Evolutionary conservation across 2,113 vertebrate genomes (phyloP).

Genomic region (Centrocercus urophasianus): DNA sequence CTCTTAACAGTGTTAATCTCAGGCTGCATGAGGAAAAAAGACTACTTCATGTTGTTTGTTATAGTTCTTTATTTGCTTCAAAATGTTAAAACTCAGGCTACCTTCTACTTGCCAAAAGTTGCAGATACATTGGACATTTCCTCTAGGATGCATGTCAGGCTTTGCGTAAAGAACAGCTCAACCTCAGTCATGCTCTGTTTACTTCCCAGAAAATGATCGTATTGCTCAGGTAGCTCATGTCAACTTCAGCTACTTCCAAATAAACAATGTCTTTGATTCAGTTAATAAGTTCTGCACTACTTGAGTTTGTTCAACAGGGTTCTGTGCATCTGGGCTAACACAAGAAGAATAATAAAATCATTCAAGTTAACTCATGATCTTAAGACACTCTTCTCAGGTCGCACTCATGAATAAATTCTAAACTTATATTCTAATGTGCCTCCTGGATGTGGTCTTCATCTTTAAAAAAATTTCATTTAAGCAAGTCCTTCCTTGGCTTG

Average conservation of each 20-base stretch:
- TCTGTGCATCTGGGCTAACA: neutral
- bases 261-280: constrained; percentile 20
- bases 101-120: neutral
- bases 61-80: neutral
- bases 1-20: neutral
- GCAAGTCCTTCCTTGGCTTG: neutral
- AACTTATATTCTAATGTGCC: neutral
- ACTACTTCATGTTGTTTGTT: neutral
- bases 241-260: neutral
- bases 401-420: neutral
- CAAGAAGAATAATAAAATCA: neutral
- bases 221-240: neutral
- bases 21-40: neutral
- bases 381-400: neutral
- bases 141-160: neutral
- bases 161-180: neutral
- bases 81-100: neutral
- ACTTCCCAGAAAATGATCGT: neutral
- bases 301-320: neutral
- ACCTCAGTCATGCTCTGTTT: constrained; percentile 12
- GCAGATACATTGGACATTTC: neutral
- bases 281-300: constrained; percentile 35
- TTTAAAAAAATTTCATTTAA: neutral
- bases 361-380: neutral
- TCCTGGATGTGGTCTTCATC: neutral